A percentile compares a stretch with the other conserved stretches of the same genome.
phyloP scores from a whole-genome alignment of 2,113 vertebrate species.

The Daphoenositta chrysoptera region DNA sequence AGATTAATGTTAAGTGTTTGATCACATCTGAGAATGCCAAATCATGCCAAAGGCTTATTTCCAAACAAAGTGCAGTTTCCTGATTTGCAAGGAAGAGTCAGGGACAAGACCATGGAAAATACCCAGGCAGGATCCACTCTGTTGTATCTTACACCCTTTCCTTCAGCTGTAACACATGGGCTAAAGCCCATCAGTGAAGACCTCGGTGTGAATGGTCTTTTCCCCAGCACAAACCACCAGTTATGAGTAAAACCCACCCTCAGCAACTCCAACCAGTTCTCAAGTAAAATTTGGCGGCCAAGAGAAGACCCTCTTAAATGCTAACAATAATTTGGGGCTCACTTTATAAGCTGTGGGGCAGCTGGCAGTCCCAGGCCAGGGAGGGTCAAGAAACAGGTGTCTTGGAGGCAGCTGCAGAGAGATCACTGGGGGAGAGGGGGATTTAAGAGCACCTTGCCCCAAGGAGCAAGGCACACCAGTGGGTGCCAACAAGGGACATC shows the following conservation, averaged over 20 bases:
- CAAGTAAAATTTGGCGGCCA: neutral
- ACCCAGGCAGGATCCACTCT: neutral
- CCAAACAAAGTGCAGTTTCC: neutral
- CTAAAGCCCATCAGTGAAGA: neutral
- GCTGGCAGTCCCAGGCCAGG: fast-evolving
- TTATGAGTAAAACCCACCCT: neutral
- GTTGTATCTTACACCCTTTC: neutral
- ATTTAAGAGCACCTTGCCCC: neutral
- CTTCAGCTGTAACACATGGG: neutral
- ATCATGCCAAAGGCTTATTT: neutral
- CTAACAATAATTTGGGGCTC: neutral
- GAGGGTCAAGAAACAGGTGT: neutral
- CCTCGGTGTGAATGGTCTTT: neutral
- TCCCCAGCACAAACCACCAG: neutral
- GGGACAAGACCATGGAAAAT: neutral
- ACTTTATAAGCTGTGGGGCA: neutral
- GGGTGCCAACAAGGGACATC: neutral
- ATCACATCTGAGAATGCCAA: neutral
- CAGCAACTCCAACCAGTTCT: neutral
- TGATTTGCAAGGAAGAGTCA: neutral
- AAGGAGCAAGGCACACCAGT: neutral
- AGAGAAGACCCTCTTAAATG: neutral
- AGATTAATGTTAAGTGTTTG: neutral
- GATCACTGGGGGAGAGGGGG: neutral
- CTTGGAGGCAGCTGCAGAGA: neutral